Evolutionary conservation across 2,888 invertebrate species (phyloP), one percentile per base, ranked within the genome.

Genomic region (Lumbricus terrestris): DNA sequence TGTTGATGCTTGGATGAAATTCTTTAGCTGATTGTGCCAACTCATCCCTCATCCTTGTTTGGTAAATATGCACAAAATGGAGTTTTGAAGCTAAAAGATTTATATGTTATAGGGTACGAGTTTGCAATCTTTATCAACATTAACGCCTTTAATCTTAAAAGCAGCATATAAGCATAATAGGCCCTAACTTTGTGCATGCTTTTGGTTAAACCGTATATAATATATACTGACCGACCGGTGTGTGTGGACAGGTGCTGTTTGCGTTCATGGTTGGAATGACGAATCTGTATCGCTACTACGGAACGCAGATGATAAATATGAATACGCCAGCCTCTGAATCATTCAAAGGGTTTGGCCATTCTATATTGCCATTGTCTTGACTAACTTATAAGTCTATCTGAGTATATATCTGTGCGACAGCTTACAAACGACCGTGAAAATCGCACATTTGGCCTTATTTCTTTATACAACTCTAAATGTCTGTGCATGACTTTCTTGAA

Each of bases 261-360:
- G 92, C 93, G 23, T 93, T 93, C 90, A 93, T 93, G 92, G 93
- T 93, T 20, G 93, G 93, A 11, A 91, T 93, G 91, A 92, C 92
- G 8, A 93, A 93, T 88, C 88, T 93, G 2, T 93, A 93, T 90
- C 90, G 91, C 82, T 92, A 92, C 90, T 93, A 92, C 40, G 92
- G 92, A 33, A 88, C 90, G 34, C 91, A 91, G n/a, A 88, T 90
- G 37, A 82, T 91, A 29, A 82, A 90, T 85, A 35, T 88, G n/a
- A 42, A 42, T 35, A 90, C 18, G 34, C 85, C 85, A 37, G 85
- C 94, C 83, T 94, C 95, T 0, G 94, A 94, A 91, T 94, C 94
- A 89, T 95, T 95, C 92, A 94, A 94, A 91, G 94, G 95, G 95
- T 94, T 93, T 91, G 93, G 42, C 69, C 29, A 69, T 69, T 69